Evolutionary conservation across 2,797 vertebrate species (phyloP).

Genomic region (Poeciliopsis turneri): DNA sequence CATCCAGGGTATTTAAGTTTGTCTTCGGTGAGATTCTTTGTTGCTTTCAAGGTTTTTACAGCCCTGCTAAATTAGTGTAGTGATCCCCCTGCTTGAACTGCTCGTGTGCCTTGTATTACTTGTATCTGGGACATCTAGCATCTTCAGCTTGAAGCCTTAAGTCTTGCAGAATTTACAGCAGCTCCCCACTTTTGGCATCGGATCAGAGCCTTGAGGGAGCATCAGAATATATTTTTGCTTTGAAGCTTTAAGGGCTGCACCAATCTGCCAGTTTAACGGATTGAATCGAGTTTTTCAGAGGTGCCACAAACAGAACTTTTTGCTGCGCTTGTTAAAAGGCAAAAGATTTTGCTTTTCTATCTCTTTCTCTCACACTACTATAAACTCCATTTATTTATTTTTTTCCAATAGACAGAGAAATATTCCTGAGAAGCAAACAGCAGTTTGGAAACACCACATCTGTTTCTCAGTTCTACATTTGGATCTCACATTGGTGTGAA

Average conservation of each 20-base stretch:
- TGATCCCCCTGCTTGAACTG: conserved; percentile 13
- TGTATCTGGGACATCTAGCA: conserved; percentile 26
- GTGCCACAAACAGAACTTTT: conserved; percentile 54
- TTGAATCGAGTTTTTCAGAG: conserved; percentile 57
- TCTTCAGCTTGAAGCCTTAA: conserved; percentile 28
- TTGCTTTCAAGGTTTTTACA: conserved; percentile 16
- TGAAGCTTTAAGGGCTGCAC: conserved; percentile 63
- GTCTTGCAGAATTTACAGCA: conserved; percentile 47
- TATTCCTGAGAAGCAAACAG: conserved; percentile 24
- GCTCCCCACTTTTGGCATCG: conserved; percentile 46
- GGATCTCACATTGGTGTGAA: conserved; percentile 4
- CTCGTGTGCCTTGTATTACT: conserved; percentile 18
- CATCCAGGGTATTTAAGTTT: conserved; percentile 20
- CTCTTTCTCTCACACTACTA: conserved; percentile 15
- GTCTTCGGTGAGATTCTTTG: conserved; percentile 15
- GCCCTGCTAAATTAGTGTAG: conserved; percentile 18
- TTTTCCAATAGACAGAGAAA: conserved; percentile 30
- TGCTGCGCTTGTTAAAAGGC: conserved; percentile 55
- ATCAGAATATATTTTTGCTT: conserved; percentile 66
- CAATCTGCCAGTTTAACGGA: conserved; percentile 72
- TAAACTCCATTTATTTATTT: conserved; percentile 47
- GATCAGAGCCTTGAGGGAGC: conserved; percentile 54
- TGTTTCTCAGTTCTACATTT: conserved; percentile 19
- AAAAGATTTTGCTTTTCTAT: conserved; percentile 13
- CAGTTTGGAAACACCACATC: conserved; percentile 19